Evolutionary conservation across 2,888 invertebrate genomes (phyloP), one percentile per base, ranked within the genome.

Genomic region (Epinotia demarniana): DNA sequence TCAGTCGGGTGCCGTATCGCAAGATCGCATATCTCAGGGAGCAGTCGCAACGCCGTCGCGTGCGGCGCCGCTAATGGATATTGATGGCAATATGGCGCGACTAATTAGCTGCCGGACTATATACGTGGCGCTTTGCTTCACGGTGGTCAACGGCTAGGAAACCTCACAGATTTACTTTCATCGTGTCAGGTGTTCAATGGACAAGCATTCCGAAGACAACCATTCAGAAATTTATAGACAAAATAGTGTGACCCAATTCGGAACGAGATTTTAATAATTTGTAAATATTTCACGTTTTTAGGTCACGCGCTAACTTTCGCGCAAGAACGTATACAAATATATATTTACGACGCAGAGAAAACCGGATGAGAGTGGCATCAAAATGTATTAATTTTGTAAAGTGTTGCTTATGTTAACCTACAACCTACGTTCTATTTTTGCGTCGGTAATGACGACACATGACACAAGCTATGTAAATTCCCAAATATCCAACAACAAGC

Each of bases 1-100:
- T 58, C 70, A 64, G 74, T 53, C 63, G 23, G 43, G 60, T n/a
- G 58, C 46, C 68, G 43, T 53, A 72, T 75, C 75, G 66, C 89
- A 89, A 89, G 87, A 88, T 92, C 86, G 80, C 72, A 75, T 75
- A 75, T 75, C 75, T 75, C 61, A 72, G 75, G 66, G 66, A 63
- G 72, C 83, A 84, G 84, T 81, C 86, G 84, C 83, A 82, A 62
- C 77, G 79, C 79, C 86, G 89, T 93, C 90, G 93, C 93, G 93
- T 93, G 93, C 86, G 92, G 92, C 92, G 92, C 92, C 92, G 82
- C 86, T 93, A 93, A 93, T 93, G 92, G 92, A 92, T 92, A 93
- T 94, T 92, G 93, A 93, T 93, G 93, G 90, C 89, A 86, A 87
- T 75, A 75, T 88, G 88, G 87, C 87, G 88, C 89, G 87, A 89